Base-by-base conservation (phyloP, 2,113 vertebrate genomes). In the Pithys albifrons region DNA sequence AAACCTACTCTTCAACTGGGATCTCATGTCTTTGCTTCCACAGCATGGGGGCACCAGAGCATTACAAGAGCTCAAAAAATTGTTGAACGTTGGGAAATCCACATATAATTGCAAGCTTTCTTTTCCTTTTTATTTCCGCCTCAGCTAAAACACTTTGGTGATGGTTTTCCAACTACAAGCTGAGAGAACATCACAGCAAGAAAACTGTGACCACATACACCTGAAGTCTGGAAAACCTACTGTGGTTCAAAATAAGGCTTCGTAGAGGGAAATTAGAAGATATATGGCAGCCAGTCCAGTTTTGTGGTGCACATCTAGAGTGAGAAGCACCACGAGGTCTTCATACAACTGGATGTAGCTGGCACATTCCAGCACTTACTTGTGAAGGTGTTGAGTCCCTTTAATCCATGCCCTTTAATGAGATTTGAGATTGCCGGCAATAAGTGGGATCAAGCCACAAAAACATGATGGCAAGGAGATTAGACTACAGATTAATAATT, bases 41-140 rank as follows among this genome's bases (percentile, higher is more conserved):
- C 80, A 95, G 91, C 91, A 93, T 71, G 93, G 72, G 73, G 93
- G 83, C 91, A 95, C 65, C 57, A 95, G 80, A 95, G 83, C 72
- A 84, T 88, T 39, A 89, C 20, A 92, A 77, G 79, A 88, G 39
- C 49, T 89, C 14, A 67, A 84, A 61, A 88, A 88, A 28, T 33
- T 1, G 5, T 1, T 43, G 33, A 88, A 51, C 0, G 0, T 4
- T 1, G 5, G 29, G 51, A 94, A 89, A 91, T 31, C 35, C 80
- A 77, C 29, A 76, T 10, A 28, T 19, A 31, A 85, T 83, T 76
- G 76, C n/a, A 71, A 67, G 24, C 6, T 77, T 74, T 89, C 41
- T 74, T 70, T 77, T 91, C 59, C 51, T 84, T 64, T 86, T 80
- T 46, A 35, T 37, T 67, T 66, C 18, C 18, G 31, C 14, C 28